These are phyloP conservation scores for Limosa lapponica DNA, from an alignment of 2,797 vertebrate species.

Conservation along the genomic window DNA sequence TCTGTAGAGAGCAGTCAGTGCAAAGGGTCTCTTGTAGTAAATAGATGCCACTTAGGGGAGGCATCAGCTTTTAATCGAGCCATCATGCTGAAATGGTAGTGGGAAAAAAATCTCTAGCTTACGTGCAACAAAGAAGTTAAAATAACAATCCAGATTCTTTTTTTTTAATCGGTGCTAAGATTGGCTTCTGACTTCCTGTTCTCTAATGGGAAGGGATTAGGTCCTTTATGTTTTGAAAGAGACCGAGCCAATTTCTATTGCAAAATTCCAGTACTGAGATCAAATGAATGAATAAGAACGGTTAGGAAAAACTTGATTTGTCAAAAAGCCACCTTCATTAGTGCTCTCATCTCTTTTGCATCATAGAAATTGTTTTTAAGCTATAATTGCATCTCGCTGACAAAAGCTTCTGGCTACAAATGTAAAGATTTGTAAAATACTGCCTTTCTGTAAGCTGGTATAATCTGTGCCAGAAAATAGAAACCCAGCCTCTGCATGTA, in stretches of 20 bases:
- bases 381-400: conserved; percentile 23
- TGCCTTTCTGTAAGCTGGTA: conserved; percentile 1
- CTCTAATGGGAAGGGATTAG: conserved; percentile 27
- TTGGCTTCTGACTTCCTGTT: conserved; percentile 51
- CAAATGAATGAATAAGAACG: conserved; percentile 21
- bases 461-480: conserved; percentile 51
- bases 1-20: neutral
- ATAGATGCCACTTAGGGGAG: neutral
- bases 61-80: neutral
- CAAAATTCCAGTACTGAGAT: conserved; percentile 29
- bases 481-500: neutral
- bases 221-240: conserved; percentile 41
- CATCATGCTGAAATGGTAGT: neutral
- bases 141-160: conserved; percentile 2
- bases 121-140: conserved; percentile 6
- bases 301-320: neutral
- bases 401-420: conserved; percentile 46
- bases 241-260: neutral
- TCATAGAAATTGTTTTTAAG: neutral
- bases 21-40: neutral
- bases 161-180: conserved; percentile 20
- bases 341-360: neutral
- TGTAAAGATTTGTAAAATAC: conserved; percentile 35
- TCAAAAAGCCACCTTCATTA: conserved; percentile 14
- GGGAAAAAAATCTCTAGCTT: neutral